Conservation (phyloP, 2,888 invertebrate genomes). For the Bembecia ichneumoniformis region DNA sequence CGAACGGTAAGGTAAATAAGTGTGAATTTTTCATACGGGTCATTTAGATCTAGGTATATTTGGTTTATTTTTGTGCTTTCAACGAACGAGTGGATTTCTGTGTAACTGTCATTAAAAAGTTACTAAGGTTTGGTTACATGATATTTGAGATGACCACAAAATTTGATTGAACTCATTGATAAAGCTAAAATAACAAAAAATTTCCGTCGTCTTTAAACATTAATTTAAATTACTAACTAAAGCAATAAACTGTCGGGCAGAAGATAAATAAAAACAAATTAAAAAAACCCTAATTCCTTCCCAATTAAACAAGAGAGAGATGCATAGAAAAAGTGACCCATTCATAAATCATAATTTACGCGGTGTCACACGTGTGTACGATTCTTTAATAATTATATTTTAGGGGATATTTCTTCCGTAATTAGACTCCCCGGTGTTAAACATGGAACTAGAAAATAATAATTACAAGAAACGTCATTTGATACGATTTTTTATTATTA, state of each 20-base stretch:
- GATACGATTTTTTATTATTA: no score
- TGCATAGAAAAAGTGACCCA: conserved; percentile 5
- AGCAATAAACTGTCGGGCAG: no score
- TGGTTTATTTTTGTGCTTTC: background rate
- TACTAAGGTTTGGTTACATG: no score
- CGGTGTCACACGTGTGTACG: conserved; percentile 32
- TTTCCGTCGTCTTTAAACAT: no score
- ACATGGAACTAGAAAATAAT: no score
- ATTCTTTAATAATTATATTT: conserved; percentile 42
- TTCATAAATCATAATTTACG: conserved; percentile 39
- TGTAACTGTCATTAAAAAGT: background rate
- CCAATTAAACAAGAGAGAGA: conserved; percentile 4
- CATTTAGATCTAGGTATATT: conserved; percentile 1
- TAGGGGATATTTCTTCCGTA: conserved; percentile 44
- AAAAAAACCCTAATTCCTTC: background rate
- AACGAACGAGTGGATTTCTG: background rate
- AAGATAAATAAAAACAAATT: background rate
- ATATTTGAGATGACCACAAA: no score
- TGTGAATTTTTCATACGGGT: conserved; percentile 20
- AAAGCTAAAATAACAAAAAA: no score
- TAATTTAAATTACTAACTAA: no score
- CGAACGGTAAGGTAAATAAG: conserved; percentile 25
- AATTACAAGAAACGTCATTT: no score
- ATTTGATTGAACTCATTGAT: no score
- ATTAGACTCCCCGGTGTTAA: conserved; percentile 29